These are phyloP conservation scores for Ephydatia muelleri DNA, from an alignment of 37 sponge, comb jelly and placozoan genomes.

Conservation along the genomic window DNA sequence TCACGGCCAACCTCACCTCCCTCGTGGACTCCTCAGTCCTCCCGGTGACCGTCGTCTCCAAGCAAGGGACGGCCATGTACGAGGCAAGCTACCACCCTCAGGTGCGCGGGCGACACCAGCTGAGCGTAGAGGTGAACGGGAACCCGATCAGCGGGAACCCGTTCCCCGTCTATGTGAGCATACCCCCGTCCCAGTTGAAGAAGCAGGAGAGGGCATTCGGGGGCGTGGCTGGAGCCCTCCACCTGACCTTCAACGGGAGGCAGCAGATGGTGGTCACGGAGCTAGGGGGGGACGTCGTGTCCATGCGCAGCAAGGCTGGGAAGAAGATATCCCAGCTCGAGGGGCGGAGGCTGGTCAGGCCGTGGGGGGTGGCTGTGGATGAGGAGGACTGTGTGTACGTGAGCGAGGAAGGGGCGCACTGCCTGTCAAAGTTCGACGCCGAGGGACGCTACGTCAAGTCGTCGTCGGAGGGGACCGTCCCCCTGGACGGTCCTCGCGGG, in stretches of 20 bases:
- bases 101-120: slow-evolving; percentile 25
- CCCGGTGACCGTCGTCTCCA: neutral
- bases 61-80: slow-evolving; percentile 37
- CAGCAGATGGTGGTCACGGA: slow-evolving; percentile 37
- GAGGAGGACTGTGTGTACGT: slow-evolving; percentile 5
- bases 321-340: neutral
- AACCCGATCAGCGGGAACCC: slow-evolving; percentile 10
- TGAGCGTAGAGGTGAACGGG: slow-evolving; percentile 6
- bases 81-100: slow-evolving; percentile 21
- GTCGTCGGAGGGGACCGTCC: neutral
- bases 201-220: neutral
- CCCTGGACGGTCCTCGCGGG: neutral
- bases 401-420: neutral
- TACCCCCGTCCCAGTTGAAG: slow-evolving; percentile 25
- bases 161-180: slow-evolving; percentile 21
- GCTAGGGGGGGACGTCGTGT: slow-evolving; percentile 3
- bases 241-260: slow-evolving; percentile 13
- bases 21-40: slow-evolving; percentile 27
- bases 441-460: neutral
- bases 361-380: neutral
- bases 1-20: slow-evolving; percentile 18
- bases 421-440: neutral
- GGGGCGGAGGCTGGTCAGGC: neutral
- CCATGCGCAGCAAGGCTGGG: neutral
- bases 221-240: slow-evolving; percentile 15